Base-by-base conservation (phyloP, 2,113 vertebrate species). In the Spea bombifrons region DNA sequence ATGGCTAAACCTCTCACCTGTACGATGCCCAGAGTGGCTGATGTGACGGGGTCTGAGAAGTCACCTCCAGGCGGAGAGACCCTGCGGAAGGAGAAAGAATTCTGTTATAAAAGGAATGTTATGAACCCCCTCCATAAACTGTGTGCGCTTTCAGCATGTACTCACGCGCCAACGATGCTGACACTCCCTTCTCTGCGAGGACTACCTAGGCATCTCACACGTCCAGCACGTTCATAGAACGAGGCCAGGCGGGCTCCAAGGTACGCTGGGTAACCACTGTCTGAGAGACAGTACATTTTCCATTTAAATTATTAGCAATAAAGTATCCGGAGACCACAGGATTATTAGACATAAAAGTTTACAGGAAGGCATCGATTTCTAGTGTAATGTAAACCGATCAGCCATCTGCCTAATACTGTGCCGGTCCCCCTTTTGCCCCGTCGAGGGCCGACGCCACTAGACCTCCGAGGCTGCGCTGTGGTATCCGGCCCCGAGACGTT, bases 161-260 rank as follows among this genome's bases (percentile, higher is more conserved):
- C 88, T 88, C 76, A 88, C 88, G 88, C 88, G 3, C 88, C 88
- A 0, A 89, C 86, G 48, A 89, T 89, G 84, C 85, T 88, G 83
- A 88, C 85, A 12, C 88, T 89, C 8, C 88, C 88, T 64, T 87
- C 82, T 1, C 88, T 84, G 0, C 16, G 0, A 0, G 87, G 87
- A 53, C 55, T 83, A 0, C 88, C 88, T 15, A 89, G 71, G 71
- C 88, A 88, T 2, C 73, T 82, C 3, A 80, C 87, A 3, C 88
- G 81, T 30, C 88, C 87, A 0, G 87, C 87, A 0, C 88, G 84
- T 81, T 89, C 88, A 0, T 89, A 89, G 86, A 89, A 89, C 8
- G 88, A 87, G 0, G 88, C 88, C 74, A 88, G 8, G 8, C 88
- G 86, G 0, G 88, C 87, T 0, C 88, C 87, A 1, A 89, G 80